phyloP scores from a whole-genome alignment of 2,113 vertebrate genomes.

The Ceuthmochares aereus region DNA sequence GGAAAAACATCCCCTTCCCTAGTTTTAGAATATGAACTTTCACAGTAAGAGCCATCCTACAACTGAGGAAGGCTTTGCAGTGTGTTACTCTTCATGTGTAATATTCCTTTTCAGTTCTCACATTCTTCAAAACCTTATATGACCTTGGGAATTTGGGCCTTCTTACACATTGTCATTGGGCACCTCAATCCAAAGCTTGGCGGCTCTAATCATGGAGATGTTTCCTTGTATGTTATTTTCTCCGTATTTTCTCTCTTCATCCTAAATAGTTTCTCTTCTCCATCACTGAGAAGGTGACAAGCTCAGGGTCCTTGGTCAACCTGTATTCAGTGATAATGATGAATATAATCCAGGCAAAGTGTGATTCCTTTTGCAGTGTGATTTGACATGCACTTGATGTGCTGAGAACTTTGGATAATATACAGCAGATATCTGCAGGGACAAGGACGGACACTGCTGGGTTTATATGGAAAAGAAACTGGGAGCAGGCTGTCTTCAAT shows the following conservation, averaged over 20 bases:
- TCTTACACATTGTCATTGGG: background rate
- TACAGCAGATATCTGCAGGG: background rate
- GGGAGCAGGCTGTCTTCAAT: background rate
- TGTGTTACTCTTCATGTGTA: background rate
- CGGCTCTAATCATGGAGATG: rapidly evolving
- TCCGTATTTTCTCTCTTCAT: background rate
- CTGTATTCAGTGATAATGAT: background rate
- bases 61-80: background rate
- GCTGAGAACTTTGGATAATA: background rate
- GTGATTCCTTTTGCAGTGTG: background rate
- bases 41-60: rapidly evolving
- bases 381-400: background rate
- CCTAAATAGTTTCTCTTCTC: background rate
- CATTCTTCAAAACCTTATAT: background rate
- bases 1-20: background rate
- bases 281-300: background rate
- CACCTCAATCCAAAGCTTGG: background rate
- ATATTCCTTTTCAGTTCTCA: background rate
- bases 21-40: background rate
- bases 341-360: background rate
- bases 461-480: background rate
- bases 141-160: background rate
- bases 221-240: background rate
- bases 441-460: background rate
- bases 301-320: background rate